Percentiles rank a stretch among this genome's conserved stretches.
phyloP scores from a whole-genome alignment of 1,140 invertebrate species.

The Drosophila serrata region DNA sequence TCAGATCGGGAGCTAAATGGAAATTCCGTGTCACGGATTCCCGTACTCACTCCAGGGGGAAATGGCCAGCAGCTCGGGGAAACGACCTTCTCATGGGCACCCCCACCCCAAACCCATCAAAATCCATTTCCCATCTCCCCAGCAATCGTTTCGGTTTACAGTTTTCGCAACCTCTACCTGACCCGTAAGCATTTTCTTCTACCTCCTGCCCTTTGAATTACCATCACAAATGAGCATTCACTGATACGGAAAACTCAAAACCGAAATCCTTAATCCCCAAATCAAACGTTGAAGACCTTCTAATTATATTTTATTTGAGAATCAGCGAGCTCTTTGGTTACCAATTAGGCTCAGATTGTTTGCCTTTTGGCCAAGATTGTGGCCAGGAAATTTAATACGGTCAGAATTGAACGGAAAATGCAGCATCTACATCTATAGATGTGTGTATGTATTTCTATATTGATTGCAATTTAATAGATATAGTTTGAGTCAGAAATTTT shows the following conservation, averaged over 20 bases:
- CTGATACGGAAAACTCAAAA: conserved; percentile 46
- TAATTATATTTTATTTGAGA: conserved; percentile 45
- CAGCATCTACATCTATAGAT: no score
- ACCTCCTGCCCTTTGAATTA: background rate
- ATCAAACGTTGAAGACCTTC: conserved; percentile 36
- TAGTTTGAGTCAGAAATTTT: no score
- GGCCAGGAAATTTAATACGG: background rate
- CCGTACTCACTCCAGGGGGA: conserved; percentile 19
- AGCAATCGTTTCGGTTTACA: conserved; percentile 26
- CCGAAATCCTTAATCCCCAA: conserved; percentile 9
- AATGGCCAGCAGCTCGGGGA: conserved; percentile 29
- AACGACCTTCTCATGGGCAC: conserved; percentile 40
- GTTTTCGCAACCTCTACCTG: conserved; percentile 62
- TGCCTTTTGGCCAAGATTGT: conserved; percentile 13
- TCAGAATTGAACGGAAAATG: background rate
- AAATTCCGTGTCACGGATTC: conserved; percentile 54
- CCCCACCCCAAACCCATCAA: conserved; percentile 18
- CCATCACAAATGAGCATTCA: conserved; percentile 37
- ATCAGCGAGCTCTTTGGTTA: conserved; percentile 55
- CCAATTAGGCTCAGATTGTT: conserved; percentile 65
- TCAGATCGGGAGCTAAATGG: conserved; percentile 48
- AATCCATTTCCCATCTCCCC: background rate
- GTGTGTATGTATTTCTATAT: background rate
- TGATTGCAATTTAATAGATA: background rate
- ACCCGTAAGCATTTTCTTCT: conserved; percentile 25